phyloP scores from a whole-genome alignment of 2,888 invertebrate species.

The Parnassius apollo region DNA sequence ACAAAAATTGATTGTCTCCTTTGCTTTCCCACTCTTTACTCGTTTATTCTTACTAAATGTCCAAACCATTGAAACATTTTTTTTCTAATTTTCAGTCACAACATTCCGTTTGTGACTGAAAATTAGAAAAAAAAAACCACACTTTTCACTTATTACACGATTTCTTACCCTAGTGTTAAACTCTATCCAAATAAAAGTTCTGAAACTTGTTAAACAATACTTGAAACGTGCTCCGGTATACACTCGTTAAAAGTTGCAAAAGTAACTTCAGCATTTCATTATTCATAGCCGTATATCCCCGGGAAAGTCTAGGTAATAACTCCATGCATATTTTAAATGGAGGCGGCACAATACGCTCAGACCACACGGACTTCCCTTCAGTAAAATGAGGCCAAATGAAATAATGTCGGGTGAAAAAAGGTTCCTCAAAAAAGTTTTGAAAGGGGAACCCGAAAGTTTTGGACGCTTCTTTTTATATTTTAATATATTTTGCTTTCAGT shows the following conservation, averaged over 20 bases:
- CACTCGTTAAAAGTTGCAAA: conserved; percentile 30
- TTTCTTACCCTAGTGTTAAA: too few relatives aligned
- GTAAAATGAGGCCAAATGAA: conserved; percentile 68
- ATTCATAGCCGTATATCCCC: conserved; percentile 36
- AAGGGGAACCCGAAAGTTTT: conserved; percentile 71
- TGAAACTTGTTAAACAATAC: conserved; percentile 30
- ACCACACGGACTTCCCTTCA: conserved; percentile 33
- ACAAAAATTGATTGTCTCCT: too few relatives aligned
- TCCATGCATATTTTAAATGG: conserved; percentile 64
- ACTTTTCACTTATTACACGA: too few relatives aligned
- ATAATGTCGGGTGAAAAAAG: conserved; percentile 52
- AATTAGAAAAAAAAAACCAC: too few relatives aligned
- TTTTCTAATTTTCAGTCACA: too few relatives aligned
- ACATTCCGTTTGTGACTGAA: too few relatives aligned
- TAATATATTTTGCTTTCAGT: too few relatives aligned
- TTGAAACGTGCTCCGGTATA: conserved; percentile 27
- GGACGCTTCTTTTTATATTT: conserved; percentile 52
- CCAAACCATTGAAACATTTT: too few relatives aligned
- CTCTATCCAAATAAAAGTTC: conserved; percentile 32
- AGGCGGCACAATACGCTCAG: conserved; percentile 62
- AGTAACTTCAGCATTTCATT: conserved; percentile 52
- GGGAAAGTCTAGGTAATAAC: conserved; percentile 44
- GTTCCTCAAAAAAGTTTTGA: conserved; percentile 72
- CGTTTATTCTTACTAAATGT: too few relatives aligned
- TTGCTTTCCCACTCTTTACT: too few relatives aligned